Evolutionary conservation across 1,140 invertebrate genomes (phyloP).

Genomic region (Acromyrmex charruanus): DNA sequence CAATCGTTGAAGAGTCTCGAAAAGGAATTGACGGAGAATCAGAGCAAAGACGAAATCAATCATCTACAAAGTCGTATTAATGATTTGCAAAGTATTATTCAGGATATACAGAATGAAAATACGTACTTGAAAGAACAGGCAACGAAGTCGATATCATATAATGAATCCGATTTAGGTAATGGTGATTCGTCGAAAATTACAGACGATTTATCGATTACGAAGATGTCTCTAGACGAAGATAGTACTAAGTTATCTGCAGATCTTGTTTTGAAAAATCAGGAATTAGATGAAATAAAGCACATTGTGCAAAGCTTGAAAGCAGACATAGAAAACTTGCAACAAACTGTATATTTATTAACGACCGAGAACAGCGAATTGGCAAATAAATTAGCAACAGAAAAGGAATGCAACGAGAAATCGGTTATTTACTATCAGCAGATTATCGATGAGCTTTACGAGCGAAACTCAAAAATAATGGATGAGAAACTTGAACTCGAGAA

Average conservation of each 20-base stretch:
- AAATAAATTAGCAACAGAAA: conserved; percentile 74
- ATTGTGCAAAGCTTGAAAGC: conserved; percentile 76
- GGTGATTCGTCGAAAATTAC: conserved; percentile 22
- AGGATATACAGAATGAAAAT: conserved; percentile 47
- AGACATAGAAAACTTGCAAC: conserved; percentile 76
- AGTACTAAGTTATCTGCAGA: conserved; percentile 74
- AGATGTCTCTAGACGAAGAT: conserved; percentile 73
- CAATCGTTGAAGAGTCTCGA: conserved; percentile 1
- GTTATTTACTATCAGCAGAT: conserved; percentile 64
- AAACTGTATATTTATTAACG: conserved; percentile 78
- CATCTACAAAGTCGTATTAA: conserved; percentile 28
- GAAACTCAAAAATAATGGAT: conserved; percentile 64
- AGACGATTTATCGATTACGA: conserved; percentile 67
- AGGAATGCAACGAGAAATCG: conserved; percentile 63
- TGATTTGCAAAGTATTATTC: conserved; percentile 21
- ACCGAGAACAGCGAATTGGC: conserved; percentile 81
- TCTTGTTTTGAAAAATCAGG: conserved; percentile 75
- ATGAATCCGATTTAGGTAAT: conserved; percentile 24
- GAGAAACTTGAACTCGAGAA: conserved; percentile 73
- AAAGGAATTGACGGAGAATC: not conserved
- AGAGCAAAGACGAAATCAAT: conserved; percentile 12
- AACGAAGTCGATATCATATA: not conserved
- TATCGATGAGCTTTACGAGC: conserved; percentile 70
- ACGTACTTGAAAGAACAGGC: conserved; percentile 19
- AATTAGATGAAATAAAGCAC: conserved; percentile 79